Evolutionary conservation across 1,140 invertebrate species (phyloP).

Genomic region (Drosophila kikkawai): DNA sequence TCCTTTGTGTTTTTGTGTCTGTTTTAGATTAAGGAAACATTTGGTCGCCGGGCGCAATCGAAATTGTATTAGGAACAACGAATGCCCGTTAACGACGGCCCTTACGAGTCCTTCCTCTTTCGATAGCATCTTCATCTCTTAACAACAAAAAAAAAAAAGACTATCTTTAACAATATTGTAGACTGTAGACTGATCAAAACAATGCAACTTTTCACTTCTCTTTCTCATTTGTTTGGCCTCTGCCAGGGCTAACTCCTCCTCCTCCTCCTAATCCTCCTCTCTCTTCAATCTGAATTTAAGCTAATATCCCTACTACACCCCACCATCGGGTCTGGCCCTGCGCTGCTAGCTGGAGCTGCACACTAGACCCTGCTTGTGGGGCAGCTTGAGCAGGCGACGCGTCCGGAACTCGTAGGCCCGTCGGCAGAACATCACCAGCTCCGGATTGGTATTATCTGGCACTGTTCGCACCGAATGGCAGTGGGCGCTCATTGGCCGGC

Average conservation of each 20-base stretch:
- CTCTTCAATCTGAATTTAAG: constrained; percentile 32
- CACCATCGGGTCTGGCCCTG: constrained; percentile 5
- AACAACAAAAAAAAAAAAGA: constrained; percentile 32
- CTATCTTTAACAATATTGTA: constrained; percentile 52
- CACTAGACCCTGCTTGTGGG: constrained; percentile 77
- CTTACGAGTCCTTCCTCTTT: neutral
- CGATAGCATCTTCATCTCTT: constrained; percentile 16
- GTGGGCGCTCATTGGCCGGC: constrained; percentile 25
- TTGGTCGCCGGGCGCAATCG: constrained; percentile 20
- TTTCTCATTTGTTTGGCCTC: constrained; percentile 12
- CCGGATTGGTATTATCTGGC: constrained; percentile 90
- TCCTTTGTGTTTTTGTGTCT: neutral
- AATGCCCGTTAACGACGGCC: neutral
- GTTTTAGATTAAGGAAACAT: constrained; percentile 8
- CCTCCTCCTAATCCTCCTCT: neutral
- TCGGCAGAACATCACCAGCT: constrained; percentile 97
- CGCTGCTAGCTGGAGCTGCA: constrained; percentile 54
- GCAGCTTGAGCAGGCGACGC: constrained; percentile 91
- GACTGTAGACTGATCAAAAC: constrained; percentile 46
- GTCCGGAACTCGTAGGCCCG: constrained; percentile 97
- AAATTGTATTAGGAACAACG: constrained; percentile 44
- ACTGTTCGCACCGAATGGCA: constrained; percentile 86
- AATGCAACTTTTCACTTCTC: constrained; percentile 6
- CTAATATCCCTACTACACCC: constrained; percentile 35
- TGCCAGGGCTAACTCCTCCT: constrained; percentile 11